Conservation (phyloP, 1,140 invertebrate species). For the Zaprionus kolodkinae region DNA sequence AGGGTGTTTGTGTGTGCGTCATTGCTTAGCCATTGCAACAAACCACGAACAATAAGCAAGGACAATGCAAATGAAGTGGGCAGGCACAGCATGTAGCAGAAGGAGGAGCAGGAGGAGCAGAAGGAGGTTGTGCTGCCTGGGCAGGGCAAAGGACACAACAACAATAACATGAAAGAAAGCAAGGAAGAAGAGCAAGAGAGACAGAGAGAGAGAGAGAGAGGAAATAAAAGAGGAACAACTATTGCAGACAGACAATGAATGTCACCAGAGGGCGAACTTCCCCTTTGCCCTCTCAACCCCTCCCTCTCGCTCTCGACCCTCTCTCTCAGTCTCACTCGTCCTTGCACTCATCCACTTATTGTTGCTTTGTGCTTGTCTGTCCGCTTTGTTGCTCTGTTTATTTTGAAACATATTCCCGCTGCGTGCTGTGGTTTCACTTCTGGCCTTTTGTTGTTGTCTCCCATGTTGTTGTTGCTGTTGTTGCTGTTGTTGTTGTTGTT, state of each 20-base stretch:
- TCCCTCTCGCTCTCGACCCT: not conserved
- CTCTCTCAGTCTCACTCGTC: not conserved
- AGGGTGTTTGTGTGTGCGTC: constrained; percentile 21
- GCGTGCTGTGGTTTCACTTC: constrained; percentile 44
- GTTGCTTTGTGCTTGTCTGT: constrained; percentile 35
- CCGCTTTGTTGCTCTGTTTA: constrained; percentile 42
- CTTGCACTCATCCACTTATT: constrained; percentile 18
- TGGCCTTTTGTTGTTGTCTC: constrained; percentile 13
- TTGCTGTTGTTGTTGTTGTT: constrained; percentile 17
- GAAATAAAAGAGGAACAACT: constrained; percentile 14
- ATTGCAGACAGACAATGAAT: constrained; percentile 46
- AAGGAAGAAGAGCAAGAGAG: not conserved
- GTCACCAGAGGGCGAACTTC: constrained; percentile 24
- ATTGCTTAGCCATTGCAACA: constrained; percentile 67
- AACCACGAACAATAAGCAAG: constrained; percentile 73
- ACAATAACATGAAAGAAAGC: not conserved
- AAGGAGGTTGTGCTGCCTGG: too few relatives aligned
- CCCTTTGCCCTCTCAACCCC: not conserved
- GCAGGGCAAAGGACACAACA: constrained; percentile 5
- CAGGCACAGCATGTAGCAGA: constrained; percentile 11
- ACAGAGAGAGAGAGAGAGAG: not conserved
- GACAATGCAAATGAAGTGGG: constrained; percentile 74
- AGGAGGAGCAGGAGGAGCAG: not conserved
- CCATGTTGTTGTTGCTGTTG: too few relatives aligned
- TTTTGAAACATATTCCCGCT: constrained; percentile 47